A percentile compares a stretch with the other conserved stretches of the same genome.
Evolutionary conservation across 2,113 vertebrate genomes (phyloP).

Genomic region (Noturus placidus): DNA sequence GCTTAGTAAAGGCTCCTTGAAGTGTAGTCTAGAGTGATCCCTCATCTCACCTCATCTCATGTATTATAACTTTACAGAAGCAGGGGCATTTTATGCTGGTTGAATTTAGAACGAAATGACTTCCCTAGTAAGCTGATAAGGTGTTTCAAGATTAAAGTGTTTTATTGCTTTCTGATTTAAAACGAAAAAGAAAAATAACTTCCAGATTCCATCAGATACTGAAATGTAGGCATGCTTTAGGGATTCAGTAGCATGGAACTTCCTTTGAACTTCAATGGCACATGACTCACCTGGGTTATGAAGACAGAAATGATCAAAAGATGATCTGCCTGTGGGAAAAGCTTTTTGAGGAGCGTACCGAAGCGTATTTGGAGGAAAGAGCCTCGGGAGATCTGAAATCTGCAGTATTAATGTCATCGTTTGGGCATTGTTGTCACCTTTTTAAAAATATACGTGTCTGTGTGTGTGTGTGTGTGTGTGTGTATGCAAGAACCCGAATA

Average conservation of each 20-base stretch:
- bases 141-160: neutral
- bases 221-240: neutral
- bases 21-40: neutral
- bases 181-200: neutral
- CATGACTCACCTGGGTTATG: constrained; percentile 5
- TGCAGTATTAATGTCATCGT: neutral
- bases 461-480: constrained; percentile 6
- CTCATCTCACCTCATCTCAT: neutral
- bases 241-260: constrained; percentile 2
- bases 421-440: neutral
- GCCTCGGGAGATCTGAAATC: neutral
- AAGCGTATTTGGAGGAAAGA: neutral
- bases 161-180: neutral
- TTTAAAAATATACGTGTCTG: neutral
- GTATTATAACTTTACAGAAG: neutral
- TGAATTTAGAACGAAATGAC: neutral
- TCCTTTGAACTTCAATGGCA: constrained; percentile 31
- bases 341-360: neutral
- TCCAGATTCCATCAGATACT: constrained; percentile 21
- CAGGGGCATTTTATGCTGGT: neutral
- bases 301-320: constrained; percentile 27
- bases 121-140: constrained; percentile 2
- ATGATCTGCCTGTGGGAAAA: neutral
- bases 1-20: neutral
- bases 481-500: neutral